Conservation (phyloP, 2,797 vertebrate genomes). For the Halcyon smyrnensis region DNA sequence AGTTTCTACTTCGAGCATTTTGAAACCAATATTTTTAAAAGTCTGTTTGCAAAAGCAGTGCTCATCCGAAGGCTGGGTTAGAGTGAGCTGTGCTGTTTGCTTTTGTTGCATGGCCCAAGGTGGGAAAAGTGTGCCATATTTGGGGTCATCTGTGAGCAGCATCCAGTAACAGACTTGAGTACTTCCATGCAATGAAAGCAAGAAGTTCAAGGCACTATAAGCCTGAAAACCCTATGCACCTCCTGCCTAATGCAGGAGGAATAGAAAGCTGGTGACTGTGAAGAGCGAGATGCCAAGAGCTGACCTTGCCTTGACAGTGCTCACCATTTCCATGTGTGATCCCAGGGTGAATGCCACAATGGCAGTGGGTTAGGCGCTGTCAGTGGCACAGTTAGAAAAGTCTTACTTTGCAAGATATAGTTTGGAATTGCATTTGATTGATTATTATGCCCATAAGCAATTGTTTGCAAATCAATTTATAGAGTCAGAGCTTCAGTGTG, state of each 20-base stretch:
- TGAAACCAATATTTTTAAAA: neutral
- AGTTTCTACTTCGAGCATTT: neutral
- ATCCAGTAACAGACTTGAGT: neutral
- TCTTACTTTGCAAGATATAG: neutral
- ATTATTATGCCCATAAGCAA: neutral
- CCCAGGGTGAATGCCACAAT: neutral
- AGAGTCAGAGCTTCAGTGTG: neutral
- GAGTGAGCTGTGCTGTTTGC: neutral
- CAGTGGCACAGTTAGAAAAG: neutral
- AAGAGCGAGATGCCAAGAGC: neutral
- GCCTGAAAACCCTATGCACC: neutral
- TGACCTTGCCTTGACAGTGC: neutral
- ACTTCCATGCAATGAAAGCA: neutral
- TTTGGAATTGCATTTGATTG: neutral
- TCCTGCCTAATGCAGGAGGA: neutral
- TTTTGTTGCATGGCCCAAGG: neutral
- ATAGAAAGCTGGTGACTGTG: neutral
- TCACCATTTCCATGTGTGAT: fast-evolving
- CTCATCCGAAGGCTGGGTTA: neutral
- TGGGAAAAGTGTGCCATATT: neutral
- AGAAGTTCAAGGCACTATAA: neutral
- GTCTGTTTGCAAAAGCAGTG: neutral
- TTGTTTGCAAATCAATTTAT: neutral
- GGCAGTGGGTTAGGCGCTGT: neutral
- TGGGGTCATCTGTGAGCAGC: fast-evolving